Conservation (phyloP, 37 sponge, comb jelly and placozoan genomes). For the Spongia lamella region DNA sequence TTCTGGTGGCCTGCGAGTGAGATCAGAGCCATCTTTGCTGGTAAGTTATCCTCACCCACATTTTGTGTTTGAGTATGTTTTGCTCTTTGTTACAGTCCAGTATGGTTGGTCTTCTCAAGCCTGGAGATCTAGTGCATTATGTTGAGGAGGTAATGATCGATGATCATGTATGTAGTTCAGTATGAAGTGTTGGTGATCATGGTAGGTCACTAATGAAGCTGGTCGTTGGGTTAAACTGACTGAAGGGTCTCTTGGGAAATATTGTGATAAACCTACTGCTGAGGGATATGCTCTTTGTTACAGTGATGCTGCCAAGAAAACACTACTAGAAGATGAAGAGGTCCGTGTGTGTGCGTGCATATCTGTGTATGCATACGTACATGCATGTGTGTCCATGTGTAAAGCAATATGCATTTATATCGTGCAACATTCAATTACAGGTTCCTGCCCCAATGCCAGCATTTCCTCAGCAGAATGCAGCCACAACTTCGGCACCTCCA, state of each 20-base stretch:
- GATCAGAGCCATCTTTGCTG: constrained; percentile 54
- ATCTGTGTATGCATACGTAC: not conserved
- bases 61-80: constrained; percentile 22
- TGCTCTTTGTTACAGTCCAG: constrained; percentile 20
- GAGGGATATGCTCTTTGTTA: constrained; percentile 63
- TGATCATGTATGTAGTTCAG: not conserved
- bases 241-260: constrained; percentile 25
- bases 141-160: constrained; percentile 57
- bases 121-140: constrained; percentile 60
- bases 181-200: not conserved
- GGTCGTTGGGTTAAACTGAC: constrained; percentile 76
- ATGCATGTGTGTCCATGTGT: not conserved
- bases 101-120: constrained; percentile 59
- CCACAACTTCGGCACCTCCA: constrained; percentile 7
- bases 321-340: constrained; percentile 52
- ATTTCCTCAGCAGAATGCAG: not conserved
- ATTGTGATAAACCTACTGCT: constrained; percentile 5
- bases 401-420: not conserved
- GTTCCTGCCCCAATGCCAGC: not conserved
- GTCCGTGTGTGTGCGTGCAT: constrained; percentile 15
- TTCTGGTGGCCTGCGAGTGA: constrained; percentile 54
- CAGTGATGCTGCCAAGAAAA: constrained; percentile 50
- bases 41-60: constrained; percentile 8
- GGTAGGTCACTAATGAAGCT: constrained; percentile 67
- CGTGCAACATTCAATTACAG: not conserved